These are phyloP conservation scores for Tridacna gigas DNA, from an alignment of 2,888 invertebrate species.

Conservation along the genomic window DNA sequence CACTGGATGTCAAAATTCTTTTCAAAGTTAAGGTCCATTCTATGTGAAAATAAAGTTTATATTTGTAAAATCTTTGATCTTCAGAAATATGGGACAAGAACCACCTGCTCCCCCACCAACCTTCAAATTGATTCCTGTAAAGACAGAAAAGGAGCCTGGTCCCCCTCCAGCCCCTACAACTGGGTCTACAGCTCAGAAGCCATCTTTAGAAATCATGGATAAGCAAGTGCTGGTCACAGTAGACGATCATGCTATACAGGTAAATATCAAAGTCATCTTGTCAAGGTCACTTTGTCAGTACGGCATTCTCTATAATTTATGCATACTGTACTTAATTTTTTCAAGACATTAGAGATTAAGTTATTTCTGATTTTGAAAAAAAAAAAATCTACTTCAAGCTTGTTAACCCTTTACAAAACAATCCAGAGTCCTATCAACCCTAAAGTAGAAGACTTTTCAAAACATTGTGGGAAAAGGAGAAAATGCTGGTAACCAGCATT, in stretches of 20 bases:
- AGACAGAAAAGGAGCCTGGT: slow-evolving; percentile 72
- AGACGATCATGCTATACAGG: slow-evolving; percentile 85
- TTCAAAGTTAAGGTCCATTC: too few relatives aligned
- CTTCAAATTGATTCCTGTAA: slow-evolving; percentile 80
- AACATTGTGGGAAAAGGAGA: not conserved
- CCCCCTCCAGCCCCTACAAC: slow-evolving; percentile 79
- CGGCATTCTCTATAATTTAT: too few relatives aligned
- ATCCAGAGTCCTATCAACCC: too few relatives aligned
- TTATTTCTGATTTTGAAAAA: too few relatives aligned
- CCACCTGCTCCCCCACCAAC: slow-evolving; percentile 77
- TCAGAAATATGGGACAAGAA: slow-evolving; percentile 71
- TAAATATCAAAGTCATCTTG: slow-evolving; percentile 58
- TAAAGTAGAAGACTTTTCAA: not conserved
- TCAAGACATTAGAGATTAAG: too few relatives aligned
- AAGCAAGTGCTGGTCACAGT: slow-evolving; percentile 82
- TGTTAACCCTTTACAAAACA: too few relatives aligned
- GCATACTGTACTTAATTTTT: too few relatives aligned
- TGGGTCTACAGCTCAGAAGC: slow-evolving; percentile 75
- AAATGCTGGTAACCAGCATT: not conserved
- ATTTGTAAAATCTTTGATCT: slow-evolving; percentile 6
- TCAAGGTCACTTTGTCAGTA: too few relatives aligned
- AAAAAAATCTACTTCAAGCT: too few relatives aligned
- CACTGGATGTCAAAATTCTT: too few relatives aligned
- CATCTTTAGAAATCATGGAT: slow-evolving; percentile 82
- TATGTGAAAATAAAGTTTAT: too few relatives aligned